These are phyloP conservation scores for Thaleichthys pacificus DNA, from an alignment of 2,797 vertebrate genomes.

Conservation along the genomic window DNA sequence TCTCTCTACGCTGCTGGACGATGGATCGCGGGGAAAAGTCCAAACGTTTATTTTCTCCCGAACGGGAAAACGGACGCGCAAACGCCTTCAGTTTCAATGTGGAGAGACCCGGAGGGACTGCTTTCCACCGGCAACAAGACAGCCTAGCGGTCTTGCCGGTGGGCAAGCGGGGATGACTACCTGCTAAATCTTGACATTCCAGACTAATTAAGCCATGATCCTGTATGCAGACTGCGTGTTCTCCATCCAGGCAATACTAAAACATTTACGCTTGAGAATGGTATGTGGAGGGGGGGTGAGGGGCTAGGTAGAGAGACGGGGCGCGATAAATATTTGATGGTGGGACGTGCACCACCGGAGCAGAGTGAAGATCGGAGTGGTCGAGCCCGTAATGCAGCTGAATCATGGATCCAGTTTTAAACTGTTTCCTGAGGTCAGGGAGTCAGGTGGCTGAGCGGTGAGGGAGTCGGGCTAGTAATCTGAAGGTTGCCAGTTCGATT, in stretches of 20 bases:
- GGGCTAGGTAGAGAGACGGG: neutral
- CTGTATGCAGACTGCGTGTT: slow-evolving; percentile 9
- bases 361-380: slow-evolving; percentile 1
- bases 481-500: no score
- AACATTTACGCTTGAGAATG: slow-evolving; percentile 23
- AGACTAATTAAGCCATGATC: slow-evolving; percentile 7
- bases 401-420: neutral
- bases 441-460: no score
- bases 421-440: neutral
- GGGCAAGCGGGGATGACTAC: no score
- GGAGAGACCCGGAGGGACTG: no score
- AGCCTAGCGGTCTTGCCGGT: no score
- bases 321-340: slow-evolving; percentile 1
- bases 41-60: no score
- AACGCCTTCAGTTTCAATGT: no score
- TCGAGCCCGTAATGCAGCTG: neutral
- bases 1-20: no score
- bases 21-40: no score
- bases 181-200: neutral
- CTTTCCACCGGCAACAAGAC: no score
- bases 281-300: neutral
- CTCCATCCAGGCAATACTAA: slow-evolving; percentile 18
- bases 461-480: no score
- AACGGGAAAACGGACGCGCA: no score
- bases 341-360: slow-evolving; percentile 19